phyloP scores from a whole-genome alignment of 2,797 vertebrate species.

The Tokudaia tokunoshimensis region DNA sequence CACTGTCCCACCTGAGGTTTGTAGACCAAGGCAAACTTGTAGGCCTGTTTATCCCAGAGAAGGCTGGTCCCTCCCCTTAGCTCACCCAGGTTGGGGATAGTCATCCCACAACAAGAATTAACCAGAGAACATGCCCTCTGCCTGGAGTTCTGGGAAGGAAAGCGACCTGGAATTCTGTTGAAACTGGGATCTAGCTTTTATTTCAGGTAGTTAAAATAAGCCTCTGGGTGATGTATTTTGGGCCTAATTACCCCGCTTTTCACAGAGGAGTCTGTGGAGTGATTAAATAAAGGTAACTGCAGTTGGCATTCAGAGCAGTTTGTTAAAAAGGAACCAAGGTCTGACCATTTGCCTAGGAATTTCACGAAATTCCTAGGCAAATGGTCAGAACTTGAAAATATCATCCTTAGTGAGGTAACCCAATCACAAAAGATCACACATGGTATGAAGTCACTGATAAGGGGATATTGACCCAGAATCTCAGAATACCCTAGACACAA shows the following conservation, averaged over 20 bases:
- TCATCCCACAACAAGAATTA: not conserved
- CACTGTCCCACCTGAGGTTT: not conserved
- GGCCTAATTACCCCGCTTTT: constrained; percentile 76
- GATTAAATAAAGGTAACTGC: constrained; percentile 81
- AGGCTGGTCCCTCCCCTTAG: not conserved
- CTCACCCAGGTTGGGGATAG: not conserved
- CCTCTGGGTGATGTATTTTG: constrained; percentile 77
- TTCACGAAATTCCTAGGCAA: no score
- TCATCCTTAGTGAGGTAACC: no score
- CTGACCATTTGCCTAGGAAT: no score
- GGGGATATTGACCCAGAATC: no score
- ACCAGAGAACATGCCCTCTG: not conserved
- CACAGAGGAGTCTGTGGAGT: constrained; percentile 68
- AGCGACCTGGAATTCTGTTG: constrained; percentile 66
- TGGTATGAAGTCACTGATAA: no score
- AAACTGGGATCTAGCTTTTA: constrained; percentile 70
- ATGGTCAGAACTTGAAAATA: no score
- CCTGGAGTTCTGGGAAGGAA: constrained; percentile 67
- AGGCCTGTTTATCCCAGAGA: not conserved
- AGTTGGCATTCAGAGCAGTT: constrained; percentile 52
- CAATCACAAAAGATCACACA: no score
- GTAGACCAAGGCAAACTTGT: not conserved
- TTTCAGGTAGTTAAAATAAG: constrained; percentile 74
- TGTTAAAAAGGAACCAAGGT: constrained; percentile 24
- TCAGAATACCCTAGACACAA: no score